These are phyloP conservation scores for Kryphioiulus occultus DNA, from an alignment of 2,888 invertebrate species.

Conservation along the genomic window DNA sequence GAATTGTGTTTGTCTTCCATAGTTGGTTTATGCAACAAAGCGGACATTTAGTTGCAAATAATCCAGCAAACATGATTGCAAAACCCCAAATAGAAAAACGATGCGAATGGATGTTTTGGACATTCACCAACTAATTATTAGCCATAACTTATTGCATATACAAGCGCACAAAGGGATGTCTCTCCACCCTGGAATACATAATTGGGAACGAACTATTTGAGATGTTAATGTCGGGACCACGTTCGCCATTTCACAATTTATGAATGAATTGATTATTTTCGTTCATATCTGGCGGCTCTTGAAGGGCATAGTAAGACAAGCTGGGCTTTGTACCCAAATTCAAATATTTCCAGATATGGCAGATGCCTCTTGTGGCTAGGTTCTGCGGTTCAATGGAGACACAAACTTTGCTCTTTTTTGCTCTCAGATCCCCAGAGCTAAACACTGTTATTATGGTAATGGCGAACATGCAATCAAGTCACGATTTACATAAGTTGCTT, in stretches of 20 bases:
- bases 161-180: neutral
- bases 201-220: neutral
- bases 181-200: neutral
- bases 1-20: neutral
- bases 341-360: constrained; percentile 3
- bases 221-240: neutral
- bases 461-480: neutral
- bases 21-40: neutral
- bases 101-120: neutral
- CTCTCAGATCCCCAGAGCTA: neutral
- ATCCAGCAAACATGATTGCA: neutral
- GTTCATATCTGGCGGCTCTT: neutral
- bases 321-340: neutral
- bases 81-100: constrained; percentile 8
- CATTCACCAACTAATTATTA: neutral
- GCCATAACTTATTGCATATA: neutral
- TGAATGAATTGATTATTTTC: constrained; percentile 40
- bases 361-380: neutral
- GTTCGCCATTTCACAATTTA: neutral
- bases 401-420: neutral
- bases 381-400: neutral
- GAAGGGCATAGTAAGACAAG: neutral
- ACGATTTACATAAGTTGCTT: neutral
- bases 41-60: neutral
- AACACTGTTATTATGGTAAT: constrained; percentile 28